Percentiles rank a stretch among this genome's conserved stretches.
Evolutionary conservation across 1,140 invertebrate genomes (phyloP).

Genomic region (Drosophila sulfurigaster): DNA sequence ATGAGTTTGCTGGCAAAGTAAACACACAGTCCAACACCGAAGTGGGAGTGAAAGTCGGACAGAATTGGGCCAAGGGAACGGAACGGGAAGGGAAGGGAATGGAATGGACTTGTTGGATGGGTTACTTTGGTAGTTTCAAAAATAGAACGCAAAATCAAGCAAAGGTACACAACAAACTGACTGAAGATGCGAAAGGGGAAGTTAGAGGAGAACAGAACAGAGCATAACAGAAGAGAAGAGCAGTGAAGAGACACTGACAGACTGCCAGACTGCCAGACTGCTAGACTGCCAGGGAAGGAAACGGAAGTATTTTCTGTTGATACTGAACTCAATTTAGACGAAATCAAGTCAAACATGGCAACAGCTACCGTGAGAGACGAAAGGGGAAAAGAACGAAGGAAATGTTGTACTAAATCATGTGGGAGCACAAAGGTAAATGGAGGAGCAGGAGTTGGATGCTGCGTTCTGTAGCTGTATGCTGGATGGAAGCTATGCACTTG

Average conservation of each 20-base stretch:
- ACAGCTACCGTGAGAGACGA: slow-evolving; percentile 40
- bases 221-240: background rate
- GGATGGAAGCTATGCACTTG: slow-evolving; percentile 44
- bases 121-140: slow-evolving; percentile 36
- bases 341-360: slow-evolving; percentile 83
- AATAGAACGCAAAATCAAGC: slow-evolving; percentile 65
- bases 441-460: background rate
- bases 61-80: background rate
- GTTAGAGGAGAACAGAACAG: background rate
- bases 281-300: slow-evolving; percentile 57
- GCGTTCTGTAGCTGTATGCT: background rate
- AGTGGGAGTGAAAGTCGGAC: slow-evolving; percentile 46
- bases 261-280: slow-evolving; percentile 43
- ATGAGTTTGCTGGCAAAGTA: slow-evolving; percentile 72
- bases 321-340: slow-evolving; percentile 83
- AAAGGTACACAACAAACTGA: slow-evolving; percentile 65
- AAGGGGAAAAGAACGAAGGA: slow-evolving; percentile 35
- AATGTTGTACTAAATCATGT: slow-evolving; percentile 80
- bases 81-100: background rate
- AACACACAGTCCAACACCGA: slow-evolving; percentile 59
- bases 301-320: slow-evolving; percentile 83
- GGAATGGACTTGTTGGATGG: slow-evolving; percentile 43
- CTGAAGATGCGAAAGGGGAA: slow-evolving; percentile 3
- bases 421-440: slow-evolving; percentile 69
- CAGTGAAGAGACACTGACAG: slow-evolving; percentile 42